These are phyloP conservation scores for Antechinus flavipes DNA, from an alignment of 2,113 vertebrate species.

Conservation along the genomic window DNA sequence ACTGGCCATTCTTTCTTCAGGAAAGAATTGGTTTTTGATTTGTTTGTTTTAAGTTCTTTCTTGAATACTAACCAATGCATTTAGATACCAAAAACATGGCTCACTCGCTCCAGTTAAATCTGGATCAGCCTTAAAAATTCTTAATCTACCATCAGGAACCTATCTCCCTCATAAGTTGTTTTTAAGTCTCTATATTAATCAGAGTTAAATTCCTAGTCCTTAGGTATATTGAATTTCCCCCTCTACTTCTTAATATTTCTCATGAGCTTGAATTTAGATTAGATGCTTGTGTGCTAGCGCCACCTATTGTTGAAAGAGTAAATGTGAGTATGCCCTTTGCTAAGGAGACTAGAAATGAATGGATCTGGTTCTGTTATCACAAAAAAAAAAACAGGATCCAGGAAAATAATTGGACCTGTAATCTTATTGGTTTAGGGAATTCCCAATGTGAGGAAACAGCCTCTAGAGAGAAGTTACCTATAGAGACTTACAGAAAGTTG, in stretches of 20 bases:
- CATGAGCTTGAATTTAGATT: not conserved
- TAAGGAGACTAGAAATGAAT: not conserved
- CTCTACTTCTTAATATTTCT: not conserved
- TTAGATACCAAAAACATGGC: not conserved
- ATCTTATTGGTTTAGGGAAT: not conserved
- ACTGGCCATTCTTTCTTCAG: not conserved
- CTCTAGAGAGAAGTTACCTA: not conserved
- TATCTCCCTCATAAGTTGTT: not conserved
- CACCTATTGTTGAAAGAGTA: conserved; percentile 64
- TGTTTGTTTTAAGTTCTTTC: not conserved
- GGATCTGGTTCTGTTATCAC: not conserved
- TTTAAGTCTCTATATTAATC: not conserved
- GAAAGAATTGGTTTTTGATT: not conserved
- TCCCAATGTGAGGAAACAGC: not conserved
- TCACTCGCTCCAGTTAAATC: not conserved
- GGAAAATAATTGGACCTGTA: not conserved
- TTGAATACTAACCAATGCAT: not conserved
- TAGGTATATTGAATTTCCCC: not conserved
- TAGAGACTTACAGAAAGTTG: not conserved
- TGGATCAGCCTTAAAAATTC: not conserved
- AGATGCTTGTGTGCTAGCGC: conserved; percentile 52
- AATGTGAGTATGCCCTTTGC: not conserved
- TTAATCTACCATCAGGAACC: not conserved
- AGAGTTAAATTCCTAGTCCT: not conserved
- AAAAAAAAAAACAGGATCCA: not conserved